phyloP scores from a whole-genome alignment of 2,113 vertebrate species.

The Pionites leucogaster region DNA sequence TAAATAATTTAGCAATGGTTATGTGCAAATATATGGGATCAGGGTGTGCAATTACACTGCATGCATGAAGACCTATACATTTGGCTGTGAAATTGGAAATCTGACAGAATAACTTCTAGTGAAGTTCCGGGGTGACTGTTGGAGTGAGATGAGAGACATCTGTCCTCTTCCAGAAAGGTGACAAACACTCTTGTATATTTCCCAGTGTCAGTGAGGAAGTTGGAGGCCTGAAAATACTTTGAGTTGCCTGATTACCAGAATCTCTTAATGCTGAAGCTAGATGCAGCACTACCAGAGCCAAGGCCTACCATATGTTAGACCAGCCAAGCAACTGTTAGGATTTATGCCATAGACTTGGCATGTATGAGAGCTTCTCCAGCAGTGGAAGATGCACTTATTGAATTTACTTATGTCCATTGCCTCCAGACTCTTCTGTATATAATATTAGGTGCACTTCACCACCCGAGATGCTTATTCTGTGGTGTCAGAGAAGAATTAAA shows the following conservation, averaged over 20 bases:
- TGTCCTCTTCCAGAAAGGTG: background rate
- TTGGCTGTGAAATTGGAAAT: background rate
- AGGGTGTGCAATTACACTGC: background rate
- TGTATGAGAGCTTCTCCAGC: background rate
- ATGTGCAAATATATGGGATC: background rate
- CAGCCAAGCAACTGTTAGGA: background rate
- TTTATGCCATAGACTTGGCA: background rate
- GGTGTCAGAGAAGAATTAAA: background rate
- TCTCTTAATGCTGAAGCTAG: background rate
- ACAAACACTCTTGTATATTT: background rate
- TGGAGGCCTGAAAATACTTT: background rate
- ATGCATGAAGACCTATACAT: background rate
- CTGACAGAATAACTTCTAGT: background rate
- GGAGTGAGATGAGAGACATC: background rate
- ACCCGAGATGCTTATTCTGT: background rate
- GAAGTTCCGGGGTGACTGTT: background rate
- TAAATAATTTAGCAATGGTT: background rate
- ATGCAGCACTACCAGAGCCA: background rate
- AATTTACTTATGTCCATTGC: background rate
- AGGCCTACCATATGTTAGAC: background rate
- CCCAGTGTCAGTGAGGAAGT: background rate
- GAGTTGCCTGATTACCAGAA: background rate
- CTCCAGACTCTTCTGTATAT: background rate
- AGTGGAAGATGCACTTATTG: background rate
- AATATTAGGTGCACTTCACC: background rate